Evolutionary conservation across 2,797 vertebrate genomes (phyloP).

Genomic region (Emydoidea blandingii): DNA sequence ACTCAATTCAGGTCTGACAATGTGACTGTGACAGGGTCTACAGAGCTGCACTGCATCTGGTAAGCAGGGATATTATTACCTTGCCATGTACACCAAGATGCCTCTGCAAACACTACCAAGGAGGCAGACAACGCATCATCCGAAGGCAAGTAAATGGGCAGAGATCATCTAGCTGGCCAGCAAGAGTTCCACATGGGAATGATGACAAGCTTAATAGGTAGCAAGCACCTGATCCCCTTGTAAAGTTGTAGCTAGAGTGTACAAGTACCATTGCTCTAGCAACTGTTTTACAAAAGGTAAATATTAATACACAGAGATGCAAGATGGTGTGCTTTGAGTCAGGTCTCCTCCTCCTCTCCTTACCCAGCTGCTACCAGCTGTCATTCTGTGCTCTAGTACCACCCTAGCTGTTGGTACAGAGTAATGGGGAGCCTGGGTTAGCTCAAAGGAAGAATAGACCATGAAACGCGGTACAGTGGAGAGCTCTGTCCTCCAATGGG

Average conservation of each 20-base stretch:
- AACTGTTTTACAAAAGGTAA: neutral
- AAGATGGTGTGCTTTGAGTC: neutral
- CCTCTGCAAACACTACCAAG: neutral
- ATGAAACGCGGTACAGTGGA: neutral
- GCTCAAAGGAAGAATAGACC: neutral
- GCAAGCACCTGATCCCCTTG: neutral
- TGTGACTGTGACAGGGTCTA: neutral
- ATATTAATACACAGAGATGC: neutral
- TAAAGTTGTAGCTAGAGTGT: neutral
- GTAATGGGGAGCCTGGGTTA: neutral
- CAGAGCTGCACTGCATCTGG: neutral
- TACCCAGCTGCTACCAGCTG: neutral
- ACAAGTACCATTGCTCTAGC: neutral
- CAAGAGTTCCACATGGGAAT: neutral
- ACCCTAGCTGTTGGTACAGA: neutral
- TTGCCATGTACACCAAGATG: neutral
- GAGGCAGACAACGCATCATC: fast-evolving
- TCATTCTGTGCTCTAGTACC: neutral
- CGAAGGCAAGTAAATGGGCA: neutral
- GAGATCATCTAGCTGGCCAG: neutral
- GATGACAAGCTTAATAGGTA: neutral
- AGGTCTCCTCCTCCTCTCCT: neutral
- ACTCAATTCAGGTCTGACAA: neutral
- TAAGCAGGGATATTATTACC: neutral
- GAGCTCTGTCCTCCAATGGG: neutral